Conservation (phyloP, 1,140 invertebrate species). For the Musca domestica region DNA sequence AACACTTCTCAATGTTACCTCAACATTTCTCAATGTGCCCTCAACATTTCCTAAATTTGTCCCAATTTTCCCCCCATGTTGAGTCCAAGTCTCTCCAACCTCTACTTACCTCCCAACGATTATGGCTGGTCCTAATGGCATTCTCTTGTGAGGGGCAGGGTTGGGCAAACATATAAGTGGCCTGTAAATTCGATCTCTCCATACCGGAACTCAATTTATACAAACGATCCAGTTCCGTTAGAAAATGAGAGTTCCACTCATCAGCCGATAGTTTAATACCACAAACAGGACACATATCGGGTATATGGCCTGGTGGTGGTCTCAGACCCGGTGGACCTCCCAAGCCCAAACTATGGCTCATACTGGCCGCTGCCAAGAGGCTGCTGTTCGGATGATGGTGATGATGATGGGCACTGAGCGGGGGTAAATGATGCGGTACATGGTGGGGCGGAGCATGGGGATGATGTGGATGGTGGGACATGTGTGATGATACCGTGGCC, state of each 20-base stretch:
- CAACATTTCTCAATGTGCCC: too few species aligned
- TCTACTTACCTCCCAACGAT: slow-evolving; percentile 71
- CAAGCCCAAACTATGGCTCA: slow-evolving; percentile 33
- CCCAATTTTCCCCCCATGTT: too few species aligned
- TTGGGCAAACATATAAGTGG: slow-evolving; percentile 50
- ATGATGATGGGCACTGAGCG: slow-evolving; percentile 38
- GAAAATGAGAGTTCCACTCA: slow-evolving; percentile 76
- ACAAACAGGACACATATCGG: slow-evolving; percentile 70
- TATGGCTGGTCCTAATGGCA: slow-evolving; percentile 61
- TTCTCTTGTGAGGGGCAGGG: slow-evolving; percentile 54
- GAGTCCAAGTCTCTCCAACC: too few species aligned
- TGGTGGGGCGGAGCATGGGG: slow-evolving; percentile 42
- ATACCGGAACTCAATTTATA: slow-evolving; percentile 61
- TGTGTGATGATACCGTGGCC: slow-evolving; percentile 32
- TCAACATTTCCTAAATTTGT: too few species aligned
- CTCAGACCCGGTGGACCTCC: slow-evolving; percentile 27
- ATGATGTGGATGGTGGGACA: slow-evolving; percentile 29
- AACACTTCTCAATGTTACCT: too few species aligned
- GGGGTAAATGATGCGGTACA: slow-evolving; percentile 27
- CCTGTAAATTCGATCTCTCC: slow-evolving; percentile 55
- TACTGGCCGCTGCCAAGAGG: slow-evolving; percentile 31
- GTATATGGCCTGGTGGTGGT: slow-evolving; percentile 33
- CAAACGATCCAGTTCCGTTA: slow-evolving; percentile 75
- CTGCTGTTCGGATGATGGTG: slow-evolving; percentile 37
- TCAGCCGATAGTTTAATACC: slow-evolving; percentile 71